These are phyloP conservation scores for Monochamus alternatus DNA, from an alignment of 2,888 invertebrate species.

Conservation along the genomic window DNA sequence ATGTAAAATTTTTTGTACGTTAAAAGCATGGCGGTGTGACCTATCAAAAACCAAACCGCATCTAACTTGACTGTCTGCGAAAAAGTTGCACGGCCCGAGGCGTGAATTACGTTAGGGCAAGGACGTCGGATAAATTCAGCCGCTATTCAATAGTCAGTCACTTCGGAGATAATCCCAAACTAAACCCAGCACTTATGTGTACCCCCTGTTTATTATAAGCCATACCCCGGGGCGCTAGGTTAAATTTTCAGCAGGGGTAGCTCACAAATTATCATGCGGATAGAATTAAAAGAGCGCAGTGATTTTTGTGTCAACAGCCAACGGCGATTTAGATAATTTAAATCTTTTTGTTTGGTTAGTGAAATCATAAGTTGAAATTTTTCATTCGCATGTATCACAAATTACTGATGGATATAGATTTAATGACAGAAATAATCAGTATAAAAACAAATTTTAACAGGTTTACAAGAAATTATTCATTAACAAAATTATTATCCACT, in stretches of 20 bases:
- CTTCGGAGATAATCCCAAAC: constrained; percentile 60
- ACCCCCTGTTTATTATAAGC: constrained; percentile 44
- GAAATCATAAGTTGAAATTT: constrained; percentile 6
- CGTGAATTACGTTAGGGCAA: constrained; percentile 45
- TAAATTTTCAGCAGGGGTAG: constrained; percentile 37
- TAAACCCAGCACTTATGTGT: constrained; percentile 58
- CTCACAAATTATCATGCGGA: constrained; percentile 45
- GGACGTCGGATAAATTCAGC: constrained; percentile 53
- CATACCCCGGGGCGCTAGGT: constrained; percentile 25
- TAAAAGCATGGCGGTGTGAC: constrained; percentile 48
- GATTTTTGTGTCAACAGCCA: constrained; percentile 53
- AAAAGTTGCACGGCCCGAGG: constrained; percentile 57
- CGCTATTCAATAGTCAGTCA: constrained; percentile 58
- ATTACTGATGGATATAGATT: not conserved
- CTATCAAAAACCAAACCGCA: constrained; percentile 57
- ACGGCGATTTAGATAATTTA: constrained; percentile 27
- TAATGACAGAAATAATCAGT: constrained; percentile 39
- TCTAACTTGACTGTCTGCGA: constrained; percentile 46
- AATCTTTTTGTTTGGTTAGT: constrained; percentile 12
- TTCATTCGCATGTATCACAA: not conserved
- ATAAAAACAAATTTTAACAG: too few relatives aligned
- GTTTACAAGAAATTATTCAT: too few relatives aligned
- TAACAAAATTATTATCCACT: too few relatives aligned
- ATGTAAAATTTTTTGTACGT: too few relatives aligned
- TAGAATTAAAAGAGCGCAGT: constrained; percentile 49